These are phyloP conservation scores for Lamprologus ornatipinnis DNA, from an alignment of 2,113 vertebrate species.

Conservation along the genomic window DNA sequence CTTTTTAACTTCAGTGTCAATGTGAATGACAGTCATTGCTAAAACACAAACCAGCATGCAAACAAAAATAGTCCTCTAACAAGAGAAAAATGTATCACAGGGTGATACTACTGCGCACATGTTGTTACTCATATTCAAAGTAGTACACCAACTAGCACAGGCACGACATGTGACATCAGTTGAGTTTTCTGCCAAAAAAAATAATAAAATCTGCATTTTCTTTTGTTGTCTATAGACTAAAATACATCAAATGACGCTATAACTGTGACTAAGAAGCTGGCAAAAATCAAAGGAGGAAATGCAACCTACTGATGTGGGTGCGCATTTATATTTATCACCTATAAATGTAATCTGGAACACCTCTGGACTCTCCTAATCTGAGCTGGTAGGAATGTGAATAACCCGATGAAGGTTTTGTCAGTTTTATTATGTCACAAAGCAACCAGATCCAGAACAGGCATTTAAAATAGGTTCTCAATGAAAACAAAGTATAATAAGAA, in stretches of 20 bases:
- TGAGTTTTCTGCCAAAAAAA: neutral
- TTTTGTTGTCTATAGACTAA: neutral
- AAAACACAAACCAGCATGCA: neutral
- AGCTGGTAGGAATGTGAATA: neutral
- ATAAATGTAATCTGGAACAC: neutral
- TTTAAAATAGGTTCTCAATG: neutral
- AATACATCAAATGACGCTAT: neutral
- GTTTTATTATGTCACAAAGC: neutral
- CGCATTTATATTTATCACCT: slow-evolving; percentile 7
- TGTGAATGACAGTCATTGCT: neutral
- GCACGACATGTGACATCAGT: neutral
- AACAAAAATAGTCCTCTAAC: neutral
- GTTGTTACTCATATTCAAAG: neutral
- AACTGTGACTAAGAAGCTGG: slow-evolving; percentile 17
- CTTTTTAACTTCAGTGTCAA: neutral
- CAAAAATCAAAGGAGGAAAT: neutral
- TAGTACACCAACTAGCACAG: neutral
- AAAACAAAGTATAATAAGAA: neutral
- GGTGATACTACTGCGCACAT: neutral
- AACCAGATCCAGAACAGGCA: neutral
- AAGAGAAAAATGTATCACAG: neutral
- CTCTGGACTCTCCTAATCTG: neutral
- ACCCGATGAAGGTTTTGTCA: slow-evolving; percentile 1
- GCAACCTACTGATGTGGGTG: slow-evolving; percentile 25
- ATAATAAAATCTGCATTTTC: neutral